phyloP scores from a whole-genome alignment of 2,888 invertebrate species.

The Coleophora flavipennella region DNA sequence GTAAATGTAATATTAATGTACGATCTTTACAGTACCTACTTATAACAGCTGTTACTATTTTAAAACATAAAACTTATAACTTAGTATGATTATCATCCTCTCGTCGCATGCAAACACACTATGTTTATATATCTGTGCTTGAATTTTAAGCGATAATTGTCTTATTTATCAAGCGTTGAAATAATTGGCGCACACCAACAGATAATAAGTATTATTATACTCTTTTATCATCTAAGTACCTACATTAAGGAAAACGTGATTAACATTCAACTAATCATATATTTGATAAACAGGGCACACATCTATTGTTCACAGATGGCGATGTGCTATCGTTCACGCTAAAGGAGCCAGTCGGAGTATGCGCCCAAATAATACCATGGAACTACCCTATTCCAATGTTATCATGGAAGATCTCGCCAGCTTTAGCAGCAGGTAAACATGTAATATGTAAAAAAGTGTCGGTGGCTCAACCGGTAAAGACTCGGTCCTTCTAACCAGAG shows the following conservation, averaged over 20 bases:
- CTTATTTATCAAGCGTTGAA: constrained; percentile 15
- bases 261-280: too few species aligned
- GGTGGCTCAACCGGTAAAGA: too few species aligned
- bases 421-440: constrained; percentile 74
- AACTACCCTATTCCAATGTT: constrained; percentile 95
- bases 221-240: constrained; percentile 7
- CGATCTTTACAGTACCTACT: too few species aligned
- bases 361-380: constrained; percentile 95
- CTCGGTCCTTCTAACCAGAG: too few species aligned
- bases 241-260: too few species aligned
- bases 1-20: too few species aligned
- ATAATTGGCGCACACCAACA: constrained; percentile 9
- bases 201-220: constrained; percentile 22
- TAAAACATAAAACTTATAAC: not conserved
- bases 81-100: not conserved
- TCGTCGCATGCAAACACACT: not conserved
- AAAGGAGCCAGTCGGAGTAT: constrained; percentile 90
- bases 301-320: constrained; percentile 80
- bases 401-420: constrained; percentile 93
- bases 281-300: too few species aligned
- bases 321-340: constrained; percentile 85
- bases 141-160: constrained; percentile 3
- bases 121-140: not conserved
- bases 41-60: not conserved
- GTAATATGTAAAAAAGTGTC: too few species aligned